phyloP scores from a whole-genome alignment of 2,113 vertebrate species.

The Todiramphus saurophagus region DNA sequence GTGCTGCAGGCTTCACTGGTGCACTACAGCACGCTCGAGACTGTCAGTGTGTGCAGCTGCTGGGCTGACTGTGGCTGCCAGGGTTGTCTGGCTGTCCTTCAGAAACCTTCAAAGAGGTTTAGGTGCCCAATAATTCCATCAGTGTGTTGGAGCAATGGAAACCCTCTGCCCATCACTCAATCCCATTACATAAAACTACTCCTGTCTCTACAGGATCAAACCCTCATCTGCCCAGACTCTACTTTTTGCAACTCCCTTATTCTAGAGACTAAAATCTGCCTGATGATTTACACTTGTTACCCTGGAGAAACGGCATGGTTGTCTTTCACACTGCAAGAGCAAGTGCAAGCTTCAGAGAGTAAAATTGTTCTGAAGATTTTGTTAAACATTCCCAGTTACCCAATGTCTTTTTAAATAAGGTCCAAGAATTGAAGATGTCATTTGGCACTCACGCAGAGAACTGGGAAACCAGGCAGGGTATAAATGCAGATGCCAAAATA shows the following conservation, averaged over 20 bases:
- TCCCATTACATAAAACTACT: fast-evolving
- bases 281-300: background rate
- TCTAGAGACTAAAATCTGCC: background rate
- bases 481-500: background rate
- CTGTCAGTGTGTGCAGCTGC: background rate
- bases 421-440: background rate
- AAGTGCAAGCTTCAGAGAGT: background rate
- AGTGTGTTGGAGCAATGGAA: background rate
- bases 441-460: background rate
- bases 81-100: background rate
- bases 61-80: background rate
- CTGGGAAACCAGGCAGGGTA: background rate
- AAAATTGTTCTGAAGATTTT: background rate
- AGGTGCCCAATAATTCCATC: background rate
- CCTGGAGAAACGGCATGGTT: background rate
- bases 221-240: background rate
- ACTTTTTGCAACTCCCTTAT: background rate
- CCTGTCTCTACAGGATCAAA: background rate
- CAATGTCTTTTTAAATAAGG: background rate
- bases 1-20: background rate
- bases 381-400: background rate
- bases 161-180: background rate
- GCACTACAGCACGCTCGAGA: background rate
- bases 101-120: background rate
- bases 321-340: background rate